Conservation (phyloP, 2,888 invertebrate species). For the Camponotus fellah region DNA sequence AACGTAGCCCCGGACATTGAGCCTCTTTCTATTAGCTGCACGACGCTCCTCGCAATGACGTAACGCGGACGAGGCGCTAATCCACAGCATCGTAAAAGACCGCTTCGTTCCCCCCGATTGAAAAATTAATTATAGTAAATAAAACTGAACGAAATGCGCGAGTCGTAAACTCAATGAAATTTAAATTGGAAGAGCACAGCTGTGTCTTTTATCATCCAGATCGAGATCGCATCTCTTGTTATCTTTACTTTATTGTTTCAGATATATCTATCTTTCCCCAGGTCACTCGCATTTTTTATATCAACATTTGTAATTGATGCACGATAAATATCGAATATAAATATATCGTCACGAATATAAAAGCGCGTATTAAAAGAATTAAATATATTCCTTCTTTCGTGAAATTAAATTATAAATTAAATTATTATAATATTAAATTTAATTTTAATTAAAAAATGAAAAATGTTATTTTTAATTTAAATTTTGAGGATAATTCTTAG, state of each 20-base stretch:
- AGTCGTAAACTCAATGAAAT: conserved; percentile 73
- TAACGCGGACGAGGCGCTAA: conserved; percentile 70
- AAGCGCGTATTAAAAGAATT: not conserved
- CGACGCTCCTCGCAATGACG: conserved; percentile 66
- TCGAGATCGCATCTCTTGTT: conserved; percentile 52
- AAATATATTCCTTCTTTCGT: not conserved
- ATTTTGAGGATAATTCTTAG: not conserved
- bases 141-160: conserved; percentile 68
- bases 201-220: conserved; percentile 40
- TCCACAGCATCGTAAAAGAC: conserved; percentile 73
- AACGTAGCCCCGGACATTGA: conserved; percentile 60
- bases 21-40: conserved; percentile 64
- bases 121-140: conserved; percentile 76
- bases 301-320: conserved; percentile 21
- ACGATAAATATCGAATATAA: not conserved
- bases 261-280: not conserved
- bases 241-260: conserved; percentile 8
- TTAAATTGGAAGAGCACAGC: conserved; percentile 70
- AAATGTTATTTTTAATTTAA: not conserved
- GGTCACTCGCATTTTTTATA: not conserved
- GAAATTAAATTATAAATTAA: not conserved
- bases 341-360: not conserved
- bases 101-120: conserved; percentile 75
- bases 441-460: not conserved
- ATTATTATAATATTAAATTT: not conserved